Evolutionary conservation across 2,888 invertebrate species (phyloP).

Genomic region (Sinopyrophorus schimmeli): DNA sequence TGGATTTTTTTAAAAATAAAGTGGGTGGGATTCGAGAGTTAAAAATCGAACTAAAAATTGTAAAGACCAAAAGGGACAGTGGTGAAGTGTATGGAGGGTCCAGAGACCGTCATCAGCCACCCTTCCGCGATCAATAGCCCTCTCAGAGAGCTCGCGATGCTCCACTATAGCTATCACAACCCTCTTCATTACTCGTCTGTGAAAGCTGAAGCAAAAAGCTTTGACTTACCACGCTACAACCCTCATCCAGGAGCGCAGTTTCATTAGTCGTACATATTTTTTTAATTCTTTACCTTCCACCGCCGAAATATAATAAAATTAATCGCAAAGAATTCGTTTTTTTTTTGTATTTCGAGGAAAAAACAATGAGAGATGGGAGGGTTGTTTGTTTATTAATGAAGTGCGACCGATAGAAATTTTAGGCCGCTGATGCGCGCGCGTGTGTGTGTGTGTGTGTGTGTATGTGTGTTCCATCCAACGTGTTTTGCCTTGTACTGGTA

Average conservation of each 20-base stretch:
- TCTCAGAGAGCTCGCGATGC: constrained; percentile 33
- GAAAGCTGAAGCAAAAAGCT: constrained; percentile 33
- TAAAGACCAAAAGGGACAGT: constrained; percentile 28
- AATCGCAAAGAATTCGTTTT: no score
- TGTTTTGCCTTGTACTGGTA: constrained; percentile 9
- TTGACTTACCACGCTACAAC: constrained; percentile 23
- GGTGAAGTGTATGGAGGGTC: constrained; percentile 27
- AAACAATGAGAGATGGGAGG: no score
- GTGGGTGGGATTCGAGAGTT: no score
- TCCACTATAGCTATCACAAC: constrained; percentile 40
- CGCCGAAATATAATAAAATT: no score
- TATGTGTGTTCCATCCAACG: not conserved
- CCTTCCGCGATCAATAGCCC: constrained; percentile 29
- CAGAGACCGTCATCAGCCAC: constrained; percentile 28
- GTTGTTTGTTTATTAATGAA: no score
- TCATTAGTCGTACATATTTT: constrained; percentile 13
- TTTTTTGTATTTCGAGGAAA: no score
- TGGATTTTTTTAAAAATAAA: no score
- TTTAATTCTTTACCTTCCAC: not conserved
- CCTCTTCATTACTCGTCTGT: constrained; percentile 38
- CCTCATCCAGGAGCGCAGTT: constrained; percentile 13
- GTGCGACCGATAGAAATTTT: no score
- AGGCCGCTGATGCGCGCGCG: no score
- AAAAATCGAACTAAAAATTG: no score
- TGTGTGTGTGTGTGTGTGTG: not conserved